Evolutionary conservation across 1,140 invertebrate species (phyloP), one percentile per base, ranked within the genome.

Genomic region (Achatina immaculata): DNA sequence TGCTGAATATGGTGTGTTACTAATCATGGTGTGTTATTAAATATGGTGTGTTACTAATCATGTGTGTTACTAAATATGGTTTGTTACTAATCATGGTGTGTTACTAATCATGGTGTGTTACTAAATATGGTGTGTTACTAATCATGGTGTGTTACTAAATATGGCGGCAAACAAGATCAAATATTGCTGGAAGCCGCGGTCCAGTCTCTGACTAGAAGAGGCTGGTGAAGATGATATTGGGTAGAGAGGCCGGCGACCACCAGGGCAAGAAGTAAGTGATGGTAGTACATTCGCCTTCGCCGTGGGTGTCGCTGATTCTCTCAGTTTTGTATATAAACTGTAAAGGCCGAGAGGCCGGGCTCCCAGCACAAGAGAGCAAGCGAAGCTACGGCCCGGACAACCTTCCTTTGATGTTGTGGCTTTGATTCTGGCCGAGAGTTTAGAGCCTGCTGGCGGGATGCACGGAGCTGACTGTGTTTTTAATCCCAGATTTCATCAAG

Each of bases 401-500:
- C 7, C 24, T 24, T 21, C 55, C 4, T 58, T 58, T 58, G 55
- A 58, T 58, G 55, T 58, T 14, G 14, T 24, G n/a, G 55, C 55
- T 58, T 58, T 58, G 55, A 58, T 6, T 14, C 66, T 16, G 24
- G n/a, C 9, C 34, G 7, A 69, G 34, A 69, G 66, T 34, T 69
- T 11, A n/a, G 28, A 69, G 24, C 40, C 3, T 2, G 14, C 9
- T 69, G 66, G 66, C 66, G 36, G 34, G n/a, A n/a, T n/a, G 4
- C 66, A 69, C 66, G 66, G 24, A n/a, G 66, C 14, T 2, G 34
- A 42, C 14, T 42, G 16, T 36, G 66, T 14, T 14, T 69, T 69
- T 69, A 69, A 69, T 69, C 66, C 66, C 34, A 36, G n/a, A 38
- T 69, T 69, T 69, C 66, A 69, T 69, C 66, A 69, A 36, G 14